Evolutionary conservation across 2,113 vertebrate species (phyloP).

Genomic region (Phocoena sinus): DNA sequence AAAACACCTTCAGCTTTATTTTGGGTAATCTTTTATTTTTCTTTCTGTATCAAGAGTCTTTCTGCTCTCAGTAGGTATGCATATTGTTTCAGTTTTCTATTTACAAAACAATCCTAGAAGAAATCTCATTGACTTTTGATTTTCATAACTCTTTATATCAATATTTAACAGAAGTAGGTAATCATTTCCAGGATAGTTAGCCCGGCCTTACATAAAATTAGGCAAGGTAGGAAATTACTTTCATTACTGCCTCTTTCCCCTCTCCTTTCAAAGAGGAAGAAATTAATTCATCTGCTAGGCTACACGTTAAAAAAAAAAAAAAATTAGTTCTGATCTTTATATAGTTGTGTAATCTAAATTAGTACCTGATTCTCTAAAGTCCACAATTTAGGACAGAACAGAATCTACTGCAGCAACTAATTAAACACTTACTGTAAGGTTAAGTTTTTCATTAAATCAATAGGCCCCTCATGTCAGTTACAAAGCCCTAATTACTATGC

Average conservation of each 20-base stretch:
- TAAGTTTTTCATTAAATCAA: constrained; percentile 91
- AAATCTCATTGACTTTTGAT: constrained; percentile 59
- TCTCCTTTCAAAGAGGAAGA: constrained; percentile 72
- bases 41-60: constrained; percentile 28
- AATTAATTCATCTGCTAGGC: constrained; percentile 80
- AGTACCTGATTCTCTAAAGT: constrained; percentile 85
- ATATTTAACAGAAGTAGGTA: constrained; percentile 66
- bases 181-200: constrained; percentile 57
- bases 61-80: neutral
- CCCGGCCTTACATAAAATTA: constrained; percentile 62
- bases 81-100: constrained; percentile 34
- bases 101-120: constrained; percentile 50
- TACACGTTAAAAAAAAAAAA: constrained; percentile 71
- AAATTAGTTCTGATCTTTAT: constrained; percentile 82
- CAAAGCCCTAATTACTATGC: constrained; percentile 89
- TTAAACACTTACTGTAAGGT: constrained; percentile 90
- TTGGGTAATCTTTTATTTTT: constrained; percentile 29
- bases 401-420: constrained; percentile 85
- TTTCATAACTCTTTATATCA: constrained; percentile 62
- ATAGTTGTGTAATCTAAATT: constrained; percentile 85
- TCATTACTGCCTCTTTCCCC: constrained; percentile 69
- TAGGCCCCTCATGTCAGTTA: constrained; percentile 87
- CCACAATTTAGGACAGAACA: constrained; percentile 85
- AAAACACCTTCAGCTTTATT: neutral
- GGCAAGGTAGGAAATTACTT: constrained; percentile 64